Percentiles rank a stretch among this genome's conserved stretches.
phyloP scores from a whole-genome alignment of 2,797 vertebrate genomes.

The Alfaro cultratus region DNA sequence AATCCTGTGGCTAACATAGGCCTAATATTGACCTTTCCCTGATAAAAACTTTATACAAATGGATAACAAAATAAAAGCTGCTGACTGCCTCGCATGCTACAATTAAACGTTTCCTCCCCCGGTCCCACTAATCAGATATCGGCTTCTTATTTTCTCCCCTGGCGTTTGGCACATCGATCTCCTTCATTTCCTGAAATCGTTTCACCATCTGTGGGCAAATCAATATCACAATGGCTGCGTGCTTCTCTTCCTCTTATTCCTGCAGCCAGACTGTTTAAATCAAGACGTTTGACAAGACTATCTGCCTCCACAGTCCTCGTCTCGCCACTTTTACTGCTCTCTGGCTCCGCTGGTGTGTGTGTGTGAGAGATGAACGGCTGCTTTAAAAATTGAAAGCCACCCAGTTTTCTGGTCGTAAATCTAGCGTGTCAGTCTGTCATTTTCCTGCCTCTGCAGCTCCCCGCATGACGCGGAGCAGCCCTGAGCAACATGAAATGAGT shows the following conservation, averaged over 20 bases:
- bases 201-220: constrained; percentile 56
- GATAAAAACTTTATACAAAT: constrained; percentile 52
- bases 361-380: constrained; percentile 53
- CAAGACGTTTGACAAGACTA: constrained; percentile 56
- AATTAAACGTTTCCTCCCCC: constrained; percentile 52
- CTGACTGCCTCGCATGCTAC: constrained; percentile 17
- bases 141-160: constrained; percentile 24
- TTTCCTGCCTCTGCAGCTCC: constrained; percentile 44
- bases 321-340: constrained; percentile 56
- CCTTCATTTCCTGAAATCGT: constrained; percentile 42
- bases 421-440: constrained; percentile 58
- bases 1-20: constrained; percentile 56
- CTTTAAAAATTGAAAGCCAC: constrained; percentile 63
- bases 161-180: constrained; percentile 49
- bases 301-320: constrained; percentile 50
- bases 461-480: constrained; percentile 34
- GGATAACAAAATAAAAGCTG: constrained; percentile 15
- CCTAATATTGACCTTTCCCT: constrained; percentile 59
- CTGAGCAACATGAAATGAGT: constrained; percentile 38
- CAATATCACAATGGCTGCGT: constrained; percentile 53
- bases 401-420: constrained; percentile 56
- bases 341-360: constrained; percentile 28
- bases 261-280: constrained; percentile 64
- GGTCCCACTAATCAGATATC: constrained; percentile 53
- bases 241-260: constrained; percentile 25